Conservation (phyloP, 1,140 invertebrate species). For the Cherax destructor region DNA sequence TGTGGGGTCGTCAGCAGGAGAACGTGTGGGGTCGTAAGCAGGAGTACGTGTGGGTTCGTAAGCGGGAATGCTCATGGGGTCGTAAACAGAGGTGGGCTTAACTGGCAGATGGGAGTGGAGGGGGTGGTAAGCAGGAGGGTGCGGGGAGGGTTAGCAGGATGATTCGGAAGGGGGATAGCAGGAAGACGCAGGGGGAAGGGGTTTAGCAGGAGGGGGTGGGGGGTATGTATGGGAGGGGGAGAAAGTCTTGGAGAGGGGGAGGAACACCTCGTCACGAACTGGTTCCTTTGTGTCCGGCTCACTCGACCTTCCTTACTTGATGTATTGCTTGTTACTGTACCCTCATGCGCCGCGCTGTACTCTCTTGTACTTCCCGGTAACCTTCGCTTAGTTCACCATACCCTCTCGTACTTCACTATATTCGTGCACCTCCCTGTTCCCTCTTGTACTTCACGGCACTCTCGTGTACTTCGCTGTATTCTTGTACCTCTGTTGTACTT, state of each 20-base stretch:
- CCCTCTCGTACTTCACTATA: not conserved
- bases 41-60: too few relatives aligned
- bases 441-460: not conserved
- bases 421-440: not conserved
- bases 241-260: slow-evolving; percentile 1
- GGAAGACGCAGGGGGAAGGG: not conserved
- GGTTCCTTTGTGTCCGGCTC: slow-evolving; percentile 40
- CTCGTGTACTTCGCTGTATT: not conserved
- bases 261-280: slow-evolving; percentile 39
- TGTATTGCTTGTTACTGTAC: not conserved
- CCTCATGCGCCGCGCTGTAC: not conserved
- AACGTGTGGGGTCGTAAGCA: too few relatives aligned
- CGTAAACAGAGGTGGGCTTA: not conserved
- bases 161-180: not conserved
- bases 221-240: slow-evolving; percentile 25
- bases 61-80: not conserved
- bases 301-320: not conserved
- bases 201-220: not conserved
- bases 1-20: too few relatives aligned
- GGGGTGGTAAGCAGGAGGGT: not conserved
- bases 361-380: not conserved
- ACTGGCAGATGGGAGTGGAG: not conserved
- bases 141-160: not conserved
- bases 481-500: not conserved
- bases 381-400: not conserved